These are phyloP conservation scores for Cacatua alba DNA, from an alignment of 2,113 vertebrate species.

Conservation along the genomic window DNA sequence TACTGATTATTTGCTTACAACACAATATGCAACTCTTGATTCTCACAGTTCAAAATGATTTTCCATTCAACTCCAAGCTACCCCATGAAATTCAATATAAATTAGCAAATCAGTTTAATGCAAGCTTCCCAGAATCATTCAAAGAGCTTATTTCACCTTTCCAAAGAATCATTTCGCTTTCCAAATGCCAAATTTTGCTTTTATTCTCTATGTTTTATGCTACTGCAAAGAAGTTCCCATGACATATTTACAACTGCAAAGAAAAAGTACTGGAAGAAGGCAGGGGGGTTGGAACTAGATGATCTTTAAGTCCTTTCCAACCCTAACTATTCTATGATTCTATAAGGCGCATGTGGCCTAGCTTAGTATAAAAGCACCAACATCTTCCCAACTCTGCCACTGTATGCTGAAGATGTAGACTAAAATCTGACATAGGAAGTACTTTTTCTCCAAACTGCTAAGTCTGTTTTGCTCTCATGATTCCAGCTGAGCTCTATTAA, in stretches of 20 bases:
- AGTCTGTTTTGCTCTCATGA: background rate
- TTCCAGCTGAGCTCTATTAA: background rate
- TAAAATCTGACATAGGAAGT: background rate
- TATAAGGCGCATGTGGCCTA: background rate
- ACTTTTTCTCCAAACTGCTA: background rate
- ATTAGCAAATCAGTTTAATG: background rate
- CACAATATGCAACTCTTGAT: rapidly evolving
- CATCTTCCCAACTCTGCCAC: background rate
- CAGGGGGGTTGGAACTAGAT: too few relatives aligned
- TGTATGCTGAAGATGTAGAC: background rate
- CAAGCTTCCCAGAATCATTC: background rate
- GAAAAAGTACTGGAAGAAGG: background rate
- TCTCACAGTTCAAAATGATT: background rate
- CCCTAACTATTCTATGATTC: too few relatives aligned
- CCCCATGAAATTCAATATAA: background rate
- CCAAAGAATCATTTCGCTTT: background rate
- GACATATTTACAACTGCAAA: background rate
- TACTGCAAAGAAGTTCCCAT: background rate
- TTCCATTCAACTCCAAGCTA: background rate
- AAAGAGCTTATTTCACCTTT: background rate
- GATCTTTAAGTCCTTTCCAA: too few relatives aligned
- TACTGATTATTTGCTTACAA: background rate
- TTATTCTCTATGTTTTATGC: background rate
- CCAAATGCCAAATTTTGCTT: background rate
- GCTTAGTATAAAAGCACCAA: background rate